Percentiles rank a stretch among this genome's conserved stretches.
Evolutionary conservation across 2,797 vertebrate genomes (phyloP).

Genomic region (Rhadinocentrus ornatus): DNA sequence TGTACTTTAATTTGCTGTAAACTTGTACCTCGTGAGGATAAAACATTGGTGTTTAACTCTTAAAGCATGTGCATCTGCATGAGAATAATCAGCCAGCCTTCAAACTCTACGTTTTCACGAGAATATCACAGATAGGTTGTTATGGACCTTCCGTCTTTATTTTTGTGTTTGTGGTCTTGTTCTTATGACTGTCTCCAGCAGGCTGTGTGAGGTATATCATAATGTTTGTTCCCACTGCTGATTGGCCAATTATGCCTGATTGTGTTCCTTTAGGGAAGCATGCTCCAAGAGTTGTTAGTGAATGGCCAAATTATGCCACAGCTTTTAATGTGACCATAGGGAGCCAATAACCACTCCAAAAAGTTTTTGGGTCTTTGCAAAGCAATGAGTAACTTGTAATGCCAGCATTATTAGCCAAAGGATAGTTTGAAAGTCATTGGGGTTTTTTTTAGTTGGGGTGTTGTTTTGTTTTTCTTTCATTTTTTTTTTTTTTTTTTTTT

Average conservation of each 20-base stretch:
- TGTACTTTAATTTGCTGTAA: not conserved
- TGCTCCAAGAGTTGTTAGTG: slow-evolving; percentile 72
- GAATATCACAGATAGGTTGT: slow-evolving; percentile 16
- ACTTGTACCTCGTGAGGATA: no score
- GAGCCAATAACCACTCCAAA: slow-evolving; percentile 62
- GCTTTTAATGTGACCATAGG: slow-evolving; percentile 75
- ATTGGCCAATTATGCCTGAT: slow-evolving; percentile 82
- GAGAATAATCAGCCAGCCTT: slow-evolving; percentile 12
- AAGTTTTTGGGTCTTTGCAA: slow-evolving; percentile 63
- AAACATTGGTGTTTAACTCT: not conserved
- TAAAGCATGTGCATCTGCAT: not conserved
- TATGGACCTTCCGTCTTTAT: slow-evolving; percentile 24
- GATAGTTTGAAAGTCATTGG: slow-evolving; percentile 73
- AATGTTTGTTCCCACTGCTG: slow-evolving; percentile 73
- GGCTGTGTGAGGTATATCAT: slow-evolving; percentile 69
- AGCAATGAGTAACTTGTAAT: slow-evolving; percentile 65
- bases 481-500: not conserved
- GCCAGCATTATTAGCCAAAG: slow-evolving; percentile 69
- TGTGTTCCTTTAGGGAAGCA: slow-evolving; percentile 77
- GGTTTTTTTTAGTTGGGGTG: no score
- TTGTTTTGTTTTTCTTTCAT: no score
- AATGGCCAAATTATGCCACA: slow-evolving; percentile 75
- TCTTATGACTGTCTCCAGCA: slow-evolving; percentile 42
- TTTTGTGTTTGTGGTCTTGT: slow-evolving; percentile 50
- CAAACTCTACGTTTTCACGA: slow-evolving; percentile 14